Percentiles rank a stretch among this genome's conserved stretches.
phyloP scores from a whole-genome alignment of 2,797 vertebrate species.

The Salmo trutta region DNA sequence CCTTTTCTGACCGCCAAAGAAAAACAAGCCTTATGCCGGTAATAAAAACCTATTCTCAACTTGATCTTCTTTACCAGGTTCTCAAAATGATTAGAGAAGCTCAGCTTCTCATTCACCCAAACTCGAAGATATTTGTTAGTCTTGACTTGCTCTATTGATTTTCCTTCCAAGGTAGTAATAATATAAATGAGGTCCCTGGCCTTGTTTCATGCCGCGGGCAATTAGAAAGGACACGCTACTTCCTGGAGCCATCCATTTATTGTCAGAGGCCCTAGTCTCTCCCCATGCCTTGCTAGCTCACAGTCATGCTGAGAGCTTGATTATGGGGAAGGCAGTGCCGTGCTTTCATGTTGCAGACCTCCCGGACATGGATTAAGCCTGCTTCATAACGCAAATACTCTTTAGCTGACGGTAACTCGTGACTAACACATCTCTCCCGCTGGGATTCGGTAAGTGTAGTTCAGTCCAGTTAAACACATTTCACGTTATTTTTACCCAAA shows the following conservation, averaged over 20 bases:
- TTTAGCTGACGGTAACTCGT: not conserved
- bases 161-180: too few relatives aligned
- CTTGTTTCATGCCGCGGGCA: constrained; percentile 33
- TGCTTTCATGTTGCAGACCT: constrained; percentile 20
- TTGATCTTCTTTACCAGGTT: too few relatives aligned
- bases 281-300: constrained; percentile 14
- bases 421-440: not conserved
- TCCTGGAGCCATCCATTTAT: constrained; percentile 34
- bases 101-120: too few relatives aligned
- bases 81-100: too few relatives aligned
- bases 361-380: constrained; percentile 3
- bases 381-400: constrained; percentile 11
- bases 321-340: constrained; percentile 9
- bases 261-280: not conserved
- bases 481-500: not conserved
- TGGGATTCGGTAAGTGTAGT: not conserved
- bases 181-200: not conserved
- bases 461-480: constrained; percentile 9
- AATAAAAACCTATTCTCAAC: too few relatives aligned
- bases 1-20: too few relatives aligned
- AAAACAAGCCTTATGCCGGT: too few relatives aligned
- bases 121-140: too few relatives aligned
- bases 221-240: constrained; percentile 37
- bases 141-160: too few relatives aligned
- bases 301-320: constrained; percentile 27